phyloP scores from a whole-genome alignment of 2,888 invertebrate species.

The Nudaria mundana region DNA sequence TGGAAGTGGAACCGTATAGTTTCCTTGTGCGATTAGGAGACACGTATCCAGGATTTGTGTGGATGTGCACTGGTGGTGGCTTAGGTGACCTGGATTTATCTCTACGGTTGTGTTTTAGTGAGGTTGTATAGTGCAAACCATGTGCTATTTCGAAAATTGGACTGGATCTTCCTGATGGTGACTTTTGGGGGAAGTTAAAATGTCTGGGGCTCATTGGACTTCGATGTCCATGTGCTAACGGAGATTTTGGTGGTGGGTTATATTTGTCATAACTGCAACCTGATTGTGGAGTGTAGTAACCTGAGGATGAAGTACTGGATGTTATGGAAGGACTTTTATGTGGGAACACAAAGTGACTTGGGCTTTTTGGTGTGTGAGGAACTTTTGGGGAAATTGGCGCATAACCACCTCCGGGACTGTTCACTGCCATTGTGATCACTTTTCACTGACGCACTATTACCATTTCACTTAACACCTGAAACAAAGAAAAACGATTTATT shows the following conservation, averaged over 20 bases:
- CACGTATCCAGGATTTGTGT: constrained; percentile 83
- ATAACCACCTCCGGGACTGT: constrained; percentile 81
- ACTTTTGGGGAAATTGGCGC: constrained; percentile 77
- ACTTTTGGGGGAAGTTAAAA: constrained; percentile 79
- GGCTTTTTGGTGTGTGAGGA: constrained; percentile 78
- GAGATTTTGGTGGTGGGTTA: constrained; percentile 70
- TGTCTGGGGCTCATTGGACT: constrained; percentile 83
- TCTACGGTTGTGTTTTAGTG: constrained; percentile 65
- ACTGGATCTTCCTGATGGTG: constrained; percentile 68
- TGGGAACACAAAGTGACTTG: constrained; percentile 78
- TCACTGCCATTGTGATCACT: constrained; percentile 76
- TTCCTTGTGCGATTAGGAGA: constrained; percentile 72
- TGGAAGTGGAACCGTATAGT: constrained; percentile 68
- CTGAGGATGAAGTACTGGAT: constrained; percentile 78
- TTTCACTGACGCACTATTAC: constrained; percentile 27
- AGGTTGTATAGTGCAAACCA: constrained; percentile 62
- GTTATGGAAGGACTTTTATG: constrained; percentile 78
- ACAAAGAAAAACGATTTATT: constrained; percentile 32
- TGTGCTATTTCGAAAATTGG: constrained; percentile 61
- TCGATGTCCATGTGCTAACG: constrained; percentile 77
- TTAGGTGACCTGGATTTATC: constrained; percentile 73
- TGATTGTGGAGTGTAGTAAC: constrained; percentile 80
- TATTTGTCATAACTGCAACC: constrained; percentile 74
- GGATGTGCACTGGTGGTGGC: constrained; percentile 80
- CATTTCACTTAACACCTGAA: constrained; percentile 62